These are phyloP conservation scores for Lepas anatifera DNA, from an alignment of 2,888 invertebrate species.

Conservation along the genomic window DNA sequence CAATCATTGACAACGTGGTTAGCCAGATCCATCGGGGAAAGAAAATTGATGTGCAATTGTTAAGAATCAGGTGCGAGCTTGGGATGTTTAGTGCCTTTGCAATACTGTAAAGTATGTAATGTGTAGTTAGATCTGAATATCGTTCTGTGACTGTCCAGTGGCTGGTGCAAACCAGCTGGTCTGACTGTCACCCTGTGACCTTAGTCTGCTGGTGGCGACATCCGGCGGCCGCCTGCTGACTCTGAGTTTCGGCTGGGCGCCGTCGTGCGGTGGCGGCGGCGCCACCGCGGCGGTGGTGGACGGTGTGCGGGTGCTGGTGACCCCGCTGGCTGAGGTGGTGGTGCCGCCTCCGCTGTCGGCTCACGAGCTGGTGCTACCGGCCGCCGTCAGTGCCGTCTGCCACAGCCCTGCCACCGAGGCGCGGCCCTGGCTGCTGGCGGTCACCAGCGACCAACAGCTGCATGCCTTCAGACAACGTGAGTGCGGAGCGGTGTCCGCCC, in stretches of 20 bases:
- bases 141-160: too few species aligned
- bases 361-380: slow-evolving; percentile 42
- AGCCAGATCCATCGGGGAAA: too few species aligned
- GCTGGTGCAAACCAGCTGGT: too few species aligned
- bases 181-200: background rate
- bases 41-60: too few species aligned
- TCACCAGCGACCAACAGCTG: background rate
- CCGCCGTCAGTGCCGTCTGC: slow-evolving; percentile 18
- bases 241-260: background rate
- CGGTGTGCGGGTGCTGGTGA: slow-evolving; percentile 43
- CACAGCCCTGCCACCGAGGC: background rate
- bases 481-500: background rate
- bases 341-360: slow-evolving; percentile 76
- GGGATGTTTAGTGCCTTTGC: too few species aligned
- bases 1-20: too few species aligned
- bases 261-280: slow-evolving; percentile 5
- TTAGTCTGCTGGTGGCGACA: background rate
- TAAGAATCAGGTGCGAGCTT: too few species aligned
- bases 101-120: too few species aligned
- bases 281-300: slow-evolving; percentile 26
- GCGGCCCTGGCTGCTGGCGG: background rate
- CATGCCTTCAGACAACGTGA: background rate
- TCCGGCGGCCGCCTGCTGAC: background rate
- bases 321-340: slow-evolving; percentile 56
- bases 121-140: too few species aligned